Evolutionary conservation across 2,888 invertebrate species (phyloP), one percentile per base, ranked within the genome.

Genomic region (Plebejus anna): DNA sequence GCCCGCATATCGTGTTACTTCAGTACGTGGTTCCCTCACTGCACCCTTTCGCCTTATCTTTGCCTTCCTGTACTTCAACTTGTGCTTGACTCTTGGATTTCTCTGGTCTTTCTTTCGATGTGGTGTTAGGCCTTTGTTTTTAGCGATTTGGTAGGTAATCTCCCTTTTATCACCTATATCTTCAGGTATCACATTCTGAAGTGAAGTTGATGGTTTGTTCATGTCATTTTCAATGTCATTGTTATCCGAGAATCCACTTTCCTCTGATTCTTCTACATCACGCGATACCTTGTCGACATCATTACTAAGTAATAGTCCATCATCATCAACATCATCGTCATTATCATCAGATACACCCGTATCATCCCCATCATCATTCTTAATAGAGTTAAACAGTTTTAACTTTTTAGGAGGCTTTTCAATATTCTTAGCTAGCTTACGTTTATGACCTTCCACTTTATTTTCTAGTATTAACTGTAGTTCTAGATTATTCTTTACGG

Each of bases 1-100:
- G 77, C 99, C 99, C 78, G 95, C 96, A 88, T 99, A 99, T 80
- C 97, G 95, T 51, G 94, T 94, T 5, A 96, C 85, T 91, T 99
- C 99, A 78, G 95, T 97, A 80, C 97, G 95, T 2, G 97, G 96
- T 84, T 97, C 96, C 78, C 98, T 96, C 0, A 98, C 97, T 84
- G 98, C 98, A 85, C 99, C 99, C 94, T 97, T 98, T 88, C 99
- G 96, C 77, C 98, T 96, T 80, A 98, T 97, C 83, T 97, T 95
- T 0, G 99, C 99, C 89, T 98, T 98, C 79, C 97, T 95, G 90
- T 96, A 99, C 88, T 99, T 99, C 82, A 97, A 96, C 82, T 97
- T 96, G 88, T 99, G 97, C 88, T 98, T 99, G 5, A 99, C 98
- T 84, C 99, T 95, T 0, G 99, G 99, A 95, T 99, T 99, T 79